Conservation (phyloP, 2,888 invertebrate genomes). For the Graphium colonna region DNA sequence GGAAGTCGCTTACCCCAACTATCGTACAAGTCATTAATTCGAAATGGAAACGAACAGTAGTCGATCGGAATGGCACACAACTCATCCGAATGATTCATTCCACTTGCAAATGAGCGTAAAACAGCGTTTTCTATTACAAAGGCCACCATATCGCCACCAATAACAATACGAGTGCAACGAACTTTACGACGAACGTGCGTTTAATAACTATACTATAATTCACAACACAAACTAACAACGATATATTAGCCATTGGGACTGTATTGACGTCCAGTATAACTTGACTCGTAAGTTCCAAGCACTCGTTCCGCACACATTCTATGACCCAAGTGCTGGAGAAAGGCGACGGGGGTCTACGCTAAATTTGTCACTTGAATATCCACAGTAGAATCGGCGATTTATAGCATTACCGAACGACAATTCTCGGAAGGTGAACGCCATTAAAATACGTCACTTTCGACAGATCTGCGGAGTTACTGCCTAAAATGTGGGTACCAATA, state of each 20-base stretch:
- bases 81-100: slow-evolving; percentile 30
- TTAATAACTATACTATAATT: slow-evolving; percentile 57
- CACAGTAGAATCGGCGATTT: slow-evolving; percentile 46
- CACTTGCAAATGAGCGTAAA: slow-evolving; percentile 36
- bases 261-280: slow-evolving; percentile 43
- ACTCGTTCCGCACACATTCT: slow-evolving; percentile 28
- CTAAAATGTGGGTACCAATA: slow-evolving; percentile 9
- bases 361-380: slow-evolving; percentile 40
- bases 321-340: slow-evolving; percentile 30
- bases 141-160: slow-evolving; percentile 34
- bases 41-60: neutral
- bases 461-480: slow-evolving; percentile 44
- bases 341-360: slow-evolving; percentile 41
- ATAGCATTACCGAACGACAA: slow-evolving; percentile 48
- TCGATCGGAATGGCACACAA: neutral
- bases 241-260: slow-evolving; percentile 58
- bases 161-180: slow-evolving; percentile 36
- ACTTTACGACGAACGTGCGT: slow-evolving; percentile 40
- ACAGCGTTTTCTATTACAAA: slow-evolving; percentile 34
- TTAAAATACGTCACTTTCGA: slow-evolving; percentile 35
- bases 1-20: too few species aligned
- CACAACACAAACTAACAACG: slow-evolving; percentile 47
- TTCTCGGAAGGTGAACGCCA: slow-evolving; percentile 58
- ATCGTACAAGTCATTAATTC: neutral
- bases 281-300: slow-evolving; percentile 36